Conservation (phyloP, 53 echinoderm and acorn worm genomes). For the Astropecten irregularis region DNA sequence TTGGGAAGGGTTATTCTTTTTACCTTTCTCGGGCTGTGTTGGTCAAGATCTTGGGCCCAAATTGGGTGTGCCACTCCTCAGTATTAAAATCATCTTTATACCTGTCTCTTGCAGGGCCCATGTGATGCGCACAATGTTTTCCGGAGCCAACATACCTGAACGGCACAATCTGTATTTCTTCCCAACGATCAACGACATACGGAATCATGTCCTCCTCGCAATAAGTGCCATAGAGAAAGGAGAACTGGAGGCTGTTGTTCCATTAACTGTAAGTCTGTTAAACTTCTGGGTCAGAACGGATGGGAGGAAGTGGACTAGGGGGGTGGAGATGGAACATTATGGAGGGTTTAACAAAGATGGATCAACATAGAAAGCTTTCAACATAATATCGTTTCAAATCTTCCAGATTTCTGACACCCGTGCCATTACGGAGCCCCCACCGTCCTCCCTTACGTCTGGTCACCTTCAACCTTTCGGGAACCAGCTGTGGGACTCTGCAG, state of each 20-base stretch:
- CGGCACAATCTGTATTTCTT: slow-evolving; percentile 60
- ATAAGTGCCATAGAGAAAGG: slow-evolving; percentile 61
- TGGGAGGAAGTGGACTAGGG: too few species aligned
- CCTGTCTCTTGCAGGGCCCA: slow-evolving; percentile 22
- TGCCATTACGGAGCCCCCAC: slow-evolving; percentile 46
- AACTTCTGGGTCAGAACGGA: too few species aligned
- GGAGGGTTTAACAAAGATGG: background rate
- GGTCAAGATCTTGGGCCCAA: too few species aligned
- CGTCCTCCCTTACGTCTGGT: background rate
- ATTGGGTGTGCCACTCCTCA: too few species aligned
- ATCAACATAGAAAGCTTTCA: too few species aligned
- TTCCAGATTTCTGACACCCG: slow-evolving; percentile 34
- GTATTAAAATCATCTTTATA: too few species aligned
- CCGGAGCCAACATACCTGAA: slow-evolving; percentile 47
- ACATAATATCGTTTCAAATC: too few species aligned
- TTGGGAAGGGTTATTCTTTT: too few species aligned
- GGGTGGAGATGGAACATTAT: too few species aligned
- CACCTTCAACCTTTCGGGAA: background rate
- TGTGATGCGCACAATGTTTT: slow-evolving; percentile 53
- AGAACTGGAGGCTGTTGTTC: slow-evolving; percentile 55
- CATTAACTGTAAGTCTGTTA: slow-evolving; percentile 34
- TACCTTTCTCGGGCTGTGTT: too few species aligned
- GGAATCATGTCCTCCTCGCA: slow-evolving; percentile 56
- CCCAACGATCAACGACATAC: slow-evolving; percentile 69
- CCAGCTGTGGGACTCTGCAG: slow-evolving; percentile 33